These are phyloP conservation scores for Drosophila bifasciata DNA, from an alignment of 1,140 invertebrate species.

Conservation along the genomic window DNA sequence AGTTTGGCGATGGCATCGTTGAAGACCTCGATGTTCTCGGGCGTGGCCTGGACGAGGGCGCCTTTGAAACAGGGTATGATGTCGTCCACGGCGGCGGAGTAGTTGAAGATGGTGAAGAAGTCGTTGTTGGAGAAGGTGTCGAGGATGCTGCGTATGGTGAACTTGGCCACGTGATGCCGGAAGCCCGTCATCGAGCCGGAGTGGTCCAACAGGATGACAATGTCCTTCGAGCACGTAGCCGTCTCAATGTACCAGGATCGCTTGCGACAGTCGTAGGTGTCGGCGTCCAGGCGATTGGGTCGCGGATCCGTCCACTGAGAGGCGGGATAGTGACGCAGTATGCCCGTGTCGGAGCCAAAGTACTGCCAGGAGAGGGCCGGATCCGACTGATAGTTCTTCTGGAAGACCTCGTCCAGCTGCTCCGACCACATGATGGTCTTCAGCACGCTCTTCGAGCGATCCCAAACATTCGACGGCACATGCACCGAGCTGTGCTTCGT, in stretches of 20 bases:
- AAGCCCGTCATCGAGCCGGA: conserved; percentile 99
- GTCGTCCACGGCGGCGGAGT: conserved; percentile 87
- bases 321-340: conserved; percentile 94
- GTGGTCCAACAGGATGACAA: conserved; percentile 97
- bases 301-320: conserved; percentile 85
- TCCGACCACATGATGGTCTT: conserved; percentile 95
- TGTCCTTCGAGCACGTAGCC: conserved; percentile 98
- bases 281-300: conserved; percentile 85
- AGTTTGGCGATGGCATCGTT: conserved; percentile 89
- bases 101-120: conserved; percentile 96
- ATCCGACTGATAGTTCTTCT: conserved; percentile 93
- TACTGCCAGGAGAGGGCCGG: conserved; percentile 97
- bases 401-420: conserved; percentile 92
- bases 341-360: conserved; percentile 96
- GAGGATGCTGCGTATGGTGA: conserved; percentile 93
- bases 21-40: conserved; percentile 93
- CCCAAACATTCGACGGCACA: conserved; percentile 97
- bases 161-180: conserved; percentile 87
- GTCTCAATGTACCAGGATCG: conserved; percentile 98
- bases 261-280: conserved; percentile 93
- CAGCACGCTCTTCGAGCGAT: conserved; percentile 87
- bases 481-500: conserved; percentile 94
- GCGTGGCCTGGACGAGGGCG: conserved; percentile 95
- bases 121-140: conserved; percentile 99
- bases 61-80: conserved; percentile 93